phyloP scores from a whole-genome alignment of 2,888 invertebrate genomes.

The Zonitis immaculata region DNA sequence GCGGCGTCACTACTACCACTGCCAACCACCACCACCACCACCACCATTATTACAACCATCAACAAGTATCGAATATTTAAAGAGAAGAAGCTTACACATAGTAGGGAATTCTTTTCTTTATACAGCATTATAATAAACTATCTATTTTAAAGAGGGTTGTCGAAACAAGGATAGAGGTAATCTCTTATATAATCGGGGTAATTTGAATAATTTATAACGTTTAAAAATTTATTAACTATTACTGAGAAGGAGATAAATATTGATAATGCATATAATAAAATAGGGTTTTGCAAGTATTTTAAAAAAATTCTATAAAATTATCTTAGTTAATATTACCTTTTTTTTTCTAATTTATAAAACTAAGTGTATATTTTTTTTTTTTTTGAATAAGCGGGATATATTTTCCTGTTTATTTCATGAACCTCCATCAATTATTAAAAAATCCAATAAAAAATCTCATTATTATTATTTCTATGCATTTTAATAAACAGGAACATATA shows the following conservation, averaged over 20 bases:
- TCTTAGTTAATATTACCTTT: too few relatives aligned
- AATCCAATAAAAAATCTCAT: too few relatives aligned
- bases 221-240: background rate
- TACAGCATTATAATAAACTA: too few relatives aligned
- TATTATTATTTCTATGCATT: too few relatives aligned
- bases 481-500: too few relatives aligned
- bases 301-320: background rate
- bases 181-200: background rate
- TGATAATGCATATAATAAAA: background rate
- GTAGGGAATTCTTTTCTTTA: slow-evolving; percentile 1
- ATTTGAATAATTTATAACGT: background rate
- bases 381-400: too few relatives aligned
- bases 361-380: too few relatives aligned
- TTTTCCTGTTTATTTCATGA: too few relatives aligned
- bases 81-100: background rate
- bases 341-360: too few relatives aligned
- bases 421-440: too few relatives aligned
- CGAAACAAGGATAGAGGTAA: too few relatives aligned
- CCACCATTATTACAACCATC: background rate
- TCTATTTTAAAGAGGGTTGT: too few relatives aligned
- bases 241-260: background rate
- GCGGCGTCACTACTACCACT: background rate
- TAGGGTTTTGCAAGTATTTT: background rate
- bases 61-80: background rate
- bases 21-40: background rate